Conservation (phyloP, 2,113 vertebrate species). For the Pachyramphus minor region DNA sequence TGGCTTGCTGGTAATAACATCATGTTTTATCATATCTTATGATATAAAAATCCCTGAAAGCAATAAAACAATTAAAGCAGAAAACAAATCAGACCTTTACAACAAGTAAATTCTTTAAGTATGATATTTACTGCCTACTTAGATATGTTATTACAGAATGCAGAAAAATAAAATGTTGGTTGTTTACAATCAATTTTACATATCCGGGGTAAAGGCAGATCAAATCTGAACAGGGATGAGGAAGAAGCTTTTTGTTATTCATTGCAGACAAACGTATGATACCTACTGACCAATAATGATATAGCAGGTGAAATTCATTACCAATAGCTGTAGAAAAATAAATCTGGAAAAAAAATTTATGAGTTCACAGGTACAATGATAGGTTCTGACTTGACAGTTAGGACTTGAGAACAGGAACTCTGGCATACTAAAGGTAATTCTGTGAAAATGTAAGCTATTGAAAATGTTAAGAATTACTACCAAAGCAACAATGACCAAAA, state of each 20-base stretch:
- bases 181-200: background rate
- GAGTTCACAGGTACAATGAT: background rate
- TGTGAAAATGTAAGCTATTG: background rate
- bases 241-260: background rate
- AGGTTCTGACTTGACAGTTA: background rate
- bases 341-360: background rate
- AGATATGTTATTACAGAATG: background rate
- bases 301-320: background rate
- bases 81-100: background rate
- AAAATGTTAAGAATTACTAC: background rate
- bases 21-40: background rate
- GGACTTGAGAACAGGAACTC: background rate
- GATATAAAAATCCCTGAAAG: background rate
- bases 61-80: background rate
- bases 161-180: background rate
- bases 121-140: background rate
- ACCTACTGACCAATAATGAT: background rate
- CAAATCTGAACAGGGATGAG: background rate
- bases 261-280: background rate
- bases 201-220: background rate
- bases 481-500: background rate
- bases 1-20: background rate
- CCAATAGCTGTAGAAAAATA: background rate
- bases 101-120: background rate
- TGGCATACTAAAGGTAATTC: background rate